Evolutionary conservation across 2,797 vertebrate genomes (phyloP).

Genomic region (Brachyrhaphis roseni): DNA sequence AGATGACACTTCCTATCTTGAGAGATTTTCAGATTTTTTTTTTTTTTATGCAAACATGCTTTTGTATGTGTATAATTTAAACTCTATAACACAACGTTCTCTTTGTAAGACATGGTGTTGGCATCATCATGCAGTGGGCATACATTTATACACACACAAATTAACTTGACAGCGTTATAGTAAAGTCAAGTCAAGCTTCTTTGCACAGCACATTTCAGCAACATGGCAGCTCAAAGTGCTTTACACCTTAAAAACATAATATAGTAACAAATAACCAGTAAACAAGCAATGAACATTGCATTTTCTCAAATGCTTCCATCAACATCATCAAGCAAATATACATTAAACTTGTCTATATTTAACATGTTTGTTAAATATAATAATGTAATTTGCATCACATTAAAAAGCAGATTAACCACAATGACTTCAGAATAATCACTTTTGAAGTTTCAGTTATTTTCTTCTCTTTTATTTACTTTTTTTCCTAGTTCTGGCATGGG

Average conservation of each 20-base stretch:
- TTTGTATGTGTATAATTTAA: background rate
- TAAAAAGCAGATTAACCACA: slow-evolving; percentile 2
- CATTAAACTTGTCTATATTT: too few relatives aligned
- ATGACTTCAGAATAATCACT: background rate
- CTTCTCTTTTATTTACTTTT: slow-evolving; percentile 18
- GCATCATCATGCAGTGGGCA: background rate
- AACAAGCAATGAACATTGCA: too few relatives aligned
- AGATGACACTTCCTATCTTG: background rate
- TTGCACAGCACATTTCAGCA: too few relatives aligned
- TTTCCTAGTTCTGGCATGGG: slow-evolving; percentile 91
- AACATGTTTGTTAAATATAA: too few relatives aligned
- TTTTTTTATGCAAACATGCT: background rate
- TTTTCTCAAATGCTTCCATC: too few relatives aligned
- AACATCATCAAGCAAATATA: too few relatives aligned
- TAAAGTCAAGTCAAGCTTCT: too few relatives aligned
- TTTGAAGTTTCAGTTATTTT: slow-evolving; percentile 3
- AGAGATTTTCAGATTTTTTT: background rate
- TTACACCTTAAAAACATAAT: too few relatives aligned
- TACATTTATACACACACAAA: background rate
- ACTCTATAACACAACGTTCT: background rate
- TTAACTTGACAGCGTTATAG: too few relatives aligned
- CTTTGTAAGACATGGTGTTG: background rate
- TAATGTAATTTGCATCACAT: background rate
- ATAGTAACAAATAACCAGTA: too few relatives aligned
- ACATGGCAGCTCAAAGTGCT: too few relatives aligned